Conservation (phyloP, 2,888 invertebrate genomes). For the Chloroclysta siterata region DNA sequence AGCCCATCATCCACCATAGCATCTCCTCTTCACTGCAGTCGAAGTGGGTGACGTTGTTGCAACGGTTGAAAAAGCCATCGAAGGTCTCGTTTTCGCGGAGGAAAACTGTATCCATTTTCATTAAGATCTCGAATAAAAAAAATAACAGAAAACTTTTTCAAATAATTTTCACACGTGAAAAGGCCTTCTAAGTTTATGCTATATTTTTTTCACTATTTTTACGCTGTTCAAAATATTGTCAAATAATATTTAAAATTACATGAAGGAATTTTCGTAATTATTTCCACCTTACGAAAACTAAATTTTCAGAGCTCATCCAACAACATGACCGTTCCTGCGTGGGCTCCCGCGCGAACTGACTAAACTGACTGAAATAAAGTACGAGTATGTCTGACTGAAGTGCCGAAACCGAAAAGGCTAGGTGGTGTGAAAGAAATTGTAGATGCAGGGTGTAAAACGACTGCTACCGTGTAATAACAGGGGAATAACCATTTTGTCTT, state of each 20-base stretch:
- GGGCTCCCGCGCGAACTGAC: constrained; percentile 33
- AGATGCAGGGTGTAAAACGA: too few relatives aligned
- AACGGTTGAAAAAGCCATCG: constrained; percentile 75
- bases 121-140: not conserved
- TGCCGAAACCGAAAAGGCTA: too few relatives aligned
- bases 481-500: too few relatives aligned
- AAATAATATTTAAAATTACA: too few relatives aligned
- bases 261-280: not conserved
- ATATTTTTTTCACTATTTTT: too few relatives aligned
- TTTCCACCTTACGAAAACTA: constrained; percentile 12
- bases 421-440: too few relatives aligned
- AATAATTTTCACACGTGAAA: not conserved
- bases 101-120: constrained; percentile 60
- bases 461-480: too few relatives aligned
- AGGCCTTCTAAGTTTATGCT: not conserved
- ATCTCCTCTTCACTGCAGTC: constrained; percentile 87
- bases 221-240: too few relatives aligned
- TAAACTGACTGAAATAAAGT: not conserved
- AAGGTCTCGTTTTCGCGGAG: constrained; percentile 70
- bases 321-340: constrained; percentile 22
- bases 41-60: constrained; percentile 76
- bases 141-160: not conserved
- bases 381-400: too few relatives aligned
- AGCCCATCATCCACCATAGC: constrained; percentile 85
- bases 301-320: constrained; percentile 10